A percentile compares a stretch with the other conserved stretches of the same genome.
Conservation (phyloP, 2,797 vertebrate species). For the Poecilia velifera region DNA sequence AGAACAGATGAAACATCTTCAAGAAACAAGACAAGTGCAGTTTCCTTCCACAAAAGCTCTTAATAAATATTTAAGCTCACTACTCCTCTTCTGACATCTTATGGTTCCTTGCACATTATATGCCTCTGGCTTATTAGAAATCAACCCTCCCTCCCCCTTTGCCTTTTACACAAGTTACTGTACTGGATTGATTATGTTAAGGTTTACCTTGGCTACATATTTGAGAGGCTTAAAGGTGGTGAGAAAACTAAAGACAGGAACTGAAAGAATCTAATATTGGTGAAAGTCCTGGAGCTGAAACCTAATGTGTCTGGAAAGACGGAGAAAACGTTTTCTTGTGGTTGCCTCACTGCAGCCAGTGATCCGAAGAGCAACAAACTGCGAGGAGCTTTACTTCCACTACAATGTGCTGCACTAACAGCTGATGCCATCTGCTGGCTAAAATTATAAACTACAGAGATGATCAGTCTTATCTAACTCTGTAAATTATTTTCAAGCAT, state of each 20-base stretch:
- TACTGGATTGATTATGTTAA: background rate
- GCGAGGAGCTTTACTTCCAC: conserved; percentile 24
- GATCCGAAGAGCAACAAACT: conserved; percentile 5
- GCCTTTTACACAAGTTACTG: background rate
- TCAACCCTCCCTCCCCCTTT: conserved; percentile 6
- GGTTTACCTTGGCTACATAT: background rate
- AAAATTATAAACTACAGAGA: conserved; percentile 53
- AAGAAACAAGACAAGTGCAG: background rate
- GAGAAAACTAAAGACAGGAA: background rate
- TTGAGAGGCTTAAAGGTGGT: background rate
- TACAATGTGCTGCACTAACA: conserved; percentile 61
- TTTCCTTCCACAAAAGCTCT: background rate
- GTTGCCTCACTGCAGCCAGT: conserved; percentile 3
- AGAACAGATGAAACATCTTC: background rate
- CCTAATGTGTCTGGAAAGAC: background rate
- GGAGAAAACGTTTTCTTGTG: background rate
- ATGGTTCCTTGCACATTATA: conserved; percentile 59
- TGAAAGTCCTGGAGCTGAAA: background rate
- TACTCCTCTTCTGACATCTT: conserved; percentile 43
- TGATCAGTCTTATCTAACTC: conserved; percentile 5
- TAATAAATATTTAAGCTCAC: conserved; percentile 64
- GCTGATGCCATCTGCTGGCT: conserved; percentile 81
- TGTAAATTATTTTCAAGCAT: background rate
- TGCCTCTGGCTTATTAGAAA: conserved; percentile 63
- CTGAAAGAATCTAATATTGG: background rate